Base-by-base conservation (phyloP, 2,797 vertebrate genomes). In the Lagorchestes hirsutus region DNA sequence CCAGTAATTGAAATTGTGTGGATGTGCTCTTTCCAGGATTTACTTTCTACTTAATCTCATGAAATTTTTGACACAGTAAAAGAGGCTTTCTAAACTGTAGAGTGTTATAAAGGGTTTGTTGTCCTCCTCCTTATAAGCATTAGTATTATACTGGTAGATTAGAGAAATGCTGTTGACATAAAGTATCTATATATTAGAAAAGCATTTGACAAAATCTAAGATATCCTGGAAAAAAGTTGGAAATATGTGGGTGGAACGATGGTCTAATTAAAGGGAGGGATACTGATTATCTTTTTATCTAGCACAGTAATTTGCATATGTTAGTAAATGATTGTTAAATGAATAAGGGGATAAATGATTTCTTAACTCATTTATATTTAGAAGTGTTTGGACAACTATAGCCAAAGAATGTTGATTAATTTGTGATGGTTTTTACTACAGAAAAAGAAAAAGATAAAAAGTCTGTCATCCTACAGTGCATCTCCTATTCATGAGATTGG, bases 121-220 rank as follows among this genome's bases (percentile, higher is more conserved):
- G 0, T 87, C 22, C 12, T 46, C 67, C 2, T 67, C 62, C 16
- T 67, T n/a, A 18, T 40, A 4, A 9, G 22, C 5, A 46, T 82
- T 0, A 82, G 27, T 10, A 82, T 82, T 74, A n/a, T 0, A 46
- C 9, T 27, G 74, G 9, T 50, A 91, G 18, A 58, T 4, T 6
- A 96, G 4, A 91, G 22, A 2, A 87, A 13, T 27, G 1, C 40
- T 46, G 9, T 27, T 40, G 18, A 46, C 46, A 82, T 87, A 11
- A 82, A 82, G 67, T 74, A 59, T 90, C n/a, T 90, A 55, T 94
- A 92, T 87, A 62, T 58, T 40, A 90, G 13, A 11, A 62, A 93
- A 56, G 9, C 92, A 1, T 67, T 94, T 82, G 55, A 90, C 95
- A 91, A 92, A 90, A 82, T 55, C 96, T 82, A 4, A 90, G 54